These are phyloP conservation scores for Peucedramus taeniatus DNA, from an alignment of 2,113 vertebrate genomes.

Conservation along the genomic window DNA sequence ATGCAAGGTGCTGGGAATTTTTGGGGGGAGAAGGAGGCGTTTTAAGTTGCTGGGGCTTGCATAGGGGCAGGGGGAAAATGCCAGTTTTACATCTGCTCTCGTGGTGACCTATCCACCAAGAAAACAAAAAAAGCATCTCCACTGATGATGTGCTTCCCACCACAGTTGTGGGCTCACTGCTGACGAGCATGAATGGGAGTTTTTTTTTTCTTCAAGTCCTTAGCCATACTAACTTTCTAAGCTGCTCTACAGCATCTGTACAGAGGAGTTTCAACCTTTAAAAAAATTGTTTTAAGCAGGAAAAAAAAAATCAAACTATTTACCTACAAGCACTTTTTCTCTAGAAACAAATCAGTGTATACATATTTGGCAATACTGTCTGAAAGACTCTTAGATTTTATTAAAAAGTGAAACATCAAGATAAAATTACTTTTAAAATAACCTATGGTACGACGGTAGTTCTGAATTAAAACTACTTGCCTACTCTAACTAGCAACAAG, in stretches of 20 bases:
- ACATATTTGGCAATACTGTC: background rate
- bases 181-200: accelerated
- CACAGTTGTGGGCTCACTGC: background rate
- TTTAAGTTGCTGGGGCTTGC: background rate
- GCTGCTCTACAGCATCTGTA: background rate
- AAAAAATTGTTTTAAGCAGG: background rate
- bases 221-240: background rate
- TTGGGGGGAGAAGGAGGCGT: background rate
- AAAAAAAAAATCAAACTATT: background rate
- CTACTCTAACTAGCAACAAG: background rate
- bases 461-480: background rate
- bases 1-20: background rate
- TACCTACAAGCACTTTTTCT: background rate
- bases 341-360: background rate
- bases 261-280: background rate
- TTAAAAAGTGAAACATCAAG: background rate
- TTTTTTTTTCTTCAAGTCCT: background rate
- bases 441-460: background rate
- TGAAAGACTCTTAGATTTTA: background rate
- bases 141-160: background rate
- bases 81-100: background rate
- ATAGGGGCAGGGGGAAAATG: accelerated
- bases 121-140: background rate
- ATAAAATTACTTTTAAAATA: background rate
- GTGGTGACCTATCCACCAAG: background rate